A percentile compares a stretch with the other conserved stretches of the same genome.
Evolutionary conservation across 2,113 vertebrate genomes (phyloP).

Genomic region (Hypanus sabinus): DNA sequence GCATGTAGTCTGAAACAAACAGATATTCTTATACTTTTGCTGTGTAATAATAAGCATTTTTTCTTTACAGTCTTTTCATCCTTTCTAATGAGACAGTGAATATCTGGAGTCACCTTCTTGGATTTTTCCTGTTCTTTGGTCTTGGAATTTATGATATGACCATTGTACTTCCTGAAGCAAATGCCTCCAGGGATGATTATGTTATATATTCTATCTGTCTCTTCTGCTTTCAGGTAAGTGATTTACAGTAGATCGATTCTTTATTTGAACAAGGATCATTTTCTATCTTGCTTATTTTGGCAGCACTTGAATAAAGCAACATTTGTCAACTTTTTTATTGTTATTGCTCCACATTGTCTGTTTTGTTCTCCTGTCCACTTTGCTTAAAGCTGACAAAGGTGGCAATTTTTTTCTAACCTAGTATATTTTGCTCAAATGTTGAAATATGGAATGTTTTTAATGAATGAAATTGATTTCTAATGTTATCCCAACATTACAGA

Average conservation of each 20-base stretch:
- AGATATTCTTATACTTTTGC: not conserved
- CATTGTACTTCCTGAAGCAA: constrained; percentile 67
- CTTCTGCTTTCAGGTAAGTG: constrained; percentile 85
- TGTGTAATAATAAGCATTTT: constrained; percentile 13
- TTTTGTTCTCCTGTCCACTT: not conserved
- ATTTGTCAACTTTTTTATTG: not conserved
- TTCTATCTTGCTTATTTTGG: not conserved
- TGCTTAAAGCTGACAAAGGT: not conserved
- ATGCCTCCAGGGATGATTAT: constrained; percentile 81
- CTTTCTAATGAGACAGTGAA: constrained; percentile 89
- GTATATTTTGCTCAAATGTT: not conserved
- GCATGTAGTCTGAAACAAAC: not conserved
- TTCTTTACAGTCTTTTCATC: constrained; percentile 73
- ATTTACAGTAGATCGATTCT: not conserved
- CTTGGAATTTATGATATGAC: constrained; percentile 83
- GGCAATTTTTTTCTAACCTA: not conserved
- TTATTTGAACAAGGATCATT: not conserved
- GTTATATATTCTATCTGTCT: constrained; percentile 85
- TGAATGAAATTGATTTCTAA: not conserved
- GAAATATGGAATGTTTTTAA: not conserved
- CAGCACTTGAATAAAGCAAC: not conserved
- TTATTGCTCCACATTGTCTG: not conserved
- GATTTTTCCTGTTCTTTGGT: constrained; percentile 82
- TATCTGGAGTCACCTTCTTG: constrained; percentile 90
- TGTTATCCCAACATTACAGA: not conserved